Percentiles rank a stretch among this genome's conserved stretches.
phyloP scores from a whole-genome alignment of 1,140 invertebrate species.

The Bombus sylvicola region DNA sequence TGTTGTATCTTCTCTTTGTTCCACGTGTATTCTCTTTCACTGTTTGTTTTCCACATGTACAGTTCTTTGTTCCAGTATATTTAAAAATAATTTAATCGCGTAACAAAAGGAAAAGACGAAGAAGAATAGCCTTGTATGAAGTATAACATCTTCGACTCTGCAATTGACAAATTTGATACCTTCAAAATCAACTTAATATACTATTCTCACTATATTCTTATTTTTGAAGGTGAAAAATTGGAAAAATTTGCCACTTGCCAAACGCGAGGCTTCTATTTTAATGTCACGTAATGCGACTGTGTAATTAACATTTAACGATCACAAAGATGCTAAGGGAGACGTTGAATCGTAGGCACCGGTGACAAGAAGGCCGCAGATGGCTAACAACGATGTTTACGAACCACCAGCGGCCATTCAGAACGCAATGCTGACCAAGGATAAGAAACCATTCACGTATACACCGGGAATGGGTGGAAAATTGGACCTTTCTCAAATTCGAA shows the following conservation, averaged over 20 bases:
- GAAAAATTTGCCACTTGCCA: neutral
- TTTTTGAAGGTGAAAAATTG: neutral
- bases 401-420: slow-evolving; percentile 95
- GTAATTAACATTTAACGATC: neutral
- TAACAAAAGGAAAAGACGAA: neutral
- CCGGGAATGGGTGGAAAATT: slow-evolving; percentile 91
- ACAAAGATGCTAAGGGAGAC: neutral
- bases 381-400: slow-evolving; percentile 81
- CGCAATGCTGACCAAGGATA: slow-evolving; percentile 97
- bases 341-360: slow-evolving; percentile 44
- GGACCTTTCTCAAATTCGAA: slow-evolving; percentile 94
- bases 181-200: neutral
- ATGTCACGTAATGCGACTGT: neutral
- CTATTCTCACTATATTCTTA: neutral
- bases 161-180: neutral
- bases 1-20: neutral
- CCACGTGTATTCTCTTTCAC: neutral
- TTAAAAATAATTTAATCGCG: neutral
- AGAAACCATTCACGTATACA: slow-evolving; percentile 97
- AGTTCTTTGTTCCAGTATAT: slow-evolving; percentile 5
- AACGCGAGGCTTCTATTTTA: no score
- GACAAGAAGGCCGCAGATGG: slow-evolving; percentile 60
- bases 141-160: neutral
- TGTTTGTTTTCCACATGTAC: neutral
- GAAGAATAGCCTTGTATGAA: neutral